Evolutionary conservation across 92 coral and sea anemone species (phyloP), one percentile per base, ranked within the genome.

Genomic region (Nematostella vectensis): DNA sequence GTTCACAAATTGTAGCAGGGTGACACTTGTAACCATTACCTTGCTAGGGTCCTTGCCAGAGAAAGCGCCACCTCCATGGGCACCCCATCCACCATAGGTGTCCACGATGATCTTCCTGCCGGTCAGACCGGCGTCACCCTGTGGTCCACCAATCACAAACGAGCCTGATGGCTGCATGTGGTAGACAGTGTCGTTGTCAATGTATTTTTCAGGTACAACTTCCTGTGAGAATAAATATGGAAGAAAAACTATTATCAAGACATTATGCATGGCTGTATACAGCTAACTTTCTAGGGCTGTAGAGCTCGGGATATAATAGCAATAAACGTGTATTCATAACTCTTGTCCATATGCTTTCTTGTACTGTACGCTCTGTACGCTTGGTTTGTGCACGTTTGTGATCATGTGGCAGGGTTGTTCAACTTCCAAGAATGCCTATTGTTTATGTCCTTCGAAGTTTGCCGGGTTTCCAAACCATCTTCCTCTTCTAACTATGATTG

Each of bases 81-180:
- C 40, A 33, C 40, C 40, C 40, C 40, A 33, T 33, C 40, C 40
- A 6, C 40, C 40, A 33, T 33, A 33, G 40, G 88, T 74, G 58
- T 80, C 88, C 3, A 80, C 88, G 27, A 80, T 80, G 52, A 80
- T 80, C 82, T 80, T 80, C 28, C 88, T 67, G 16, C 88, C 88
- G 27, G 88, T 80, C 39, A 68, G 23, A 8, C 88, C 88, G 4
- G 82, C 77, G 26, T 80, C 88, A 33, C 88, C 77, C 29, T 74
- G 77, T 17, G 88, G 88, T 3, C 88, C 88, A 15, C 88, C 88
- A 27, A 69, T 73, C 29, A 56, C 88, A 63, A 80, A 80, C 2
- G 63, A 67, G 26, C 82, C 82, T 11, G 81, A 58, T 10, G 88
- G 88, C 26, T 80, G 75, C 37, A 80, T 58, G 48, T 74, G 77